Conservation (phyloP, 2,888 invertebrate genomes). For the Sphaerophoria taeniata region DNA sequence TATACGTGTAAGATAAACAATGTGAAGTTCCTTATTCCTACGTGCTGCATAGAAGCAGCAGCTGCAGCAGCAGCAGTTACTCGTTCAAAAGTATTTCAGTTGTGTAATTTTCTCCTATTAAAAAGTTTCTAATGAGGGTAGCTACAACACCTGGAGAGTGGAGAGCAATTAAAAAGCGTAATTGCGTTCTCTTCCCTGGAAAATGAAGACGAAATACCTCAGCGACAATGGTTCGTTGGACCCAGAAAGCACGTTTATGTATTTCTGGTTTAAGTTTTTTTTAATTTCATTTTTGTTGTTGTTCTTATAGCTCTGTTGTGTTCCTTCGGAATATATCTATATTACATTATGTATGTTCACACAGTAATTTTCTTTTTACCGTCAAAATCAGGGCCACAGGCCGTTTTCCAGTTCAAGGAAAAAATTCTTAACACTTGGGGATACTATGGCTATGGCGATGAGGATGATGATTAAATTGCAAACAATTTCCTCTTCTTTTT, state of each 20-base stretch:
- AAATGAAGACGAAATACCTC: slow-evolving; percentile 43
- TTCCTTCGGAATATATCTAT: slow-evolving; percentile 11
- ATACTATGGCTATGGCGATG: no score
- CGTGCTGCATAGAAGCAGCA: slow-evolving; percentile 15
- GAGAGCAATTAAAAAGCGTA: slow-evolving; percentile 71
- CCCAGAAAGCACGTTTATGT: slow-evolving; percentile 61
- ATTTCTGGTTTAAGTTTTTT: slow-evolving; percentile 62
- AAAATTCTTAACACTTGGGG: not conserved
- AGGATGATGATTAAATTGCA: no score
- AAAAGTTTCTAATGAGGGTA: slow-evolving; percentile 71
- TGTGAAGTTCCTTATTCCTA: slow-evolving; percentile 40
- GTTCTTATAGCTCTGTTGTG: not conserved
- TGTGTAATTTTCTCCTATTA: slow-evolving; percentile 70
- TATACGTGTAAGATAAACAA: not conserved
- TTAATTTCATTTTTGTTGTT: not conserved
- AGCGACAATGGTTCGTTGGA: slow-evolving; percentile 68
- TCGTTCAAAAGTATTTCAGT: slow-evolving; percentile 63
- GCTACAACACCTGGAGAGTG: slow-evolving; percentile 72
- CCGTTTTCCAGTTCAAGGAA: slow-evolving; percentile 4
- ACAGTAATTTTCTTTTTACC: not conserved
- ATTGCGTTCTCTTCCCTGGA: slow-evolving; percentile 59
- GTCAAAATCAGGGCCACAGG: slow-evolving; percentile 11
- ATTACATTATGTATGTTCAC: not conserved
- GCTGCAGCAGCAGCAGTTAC: slow-evolving; percentile 43
- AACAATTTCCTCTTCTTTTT: no score